These are phyloP conservation scores for Drosophila mauritiana DNA, from an alignment of 1,140 invertebrate genomes.

Conservation along the genomic window DNA sequence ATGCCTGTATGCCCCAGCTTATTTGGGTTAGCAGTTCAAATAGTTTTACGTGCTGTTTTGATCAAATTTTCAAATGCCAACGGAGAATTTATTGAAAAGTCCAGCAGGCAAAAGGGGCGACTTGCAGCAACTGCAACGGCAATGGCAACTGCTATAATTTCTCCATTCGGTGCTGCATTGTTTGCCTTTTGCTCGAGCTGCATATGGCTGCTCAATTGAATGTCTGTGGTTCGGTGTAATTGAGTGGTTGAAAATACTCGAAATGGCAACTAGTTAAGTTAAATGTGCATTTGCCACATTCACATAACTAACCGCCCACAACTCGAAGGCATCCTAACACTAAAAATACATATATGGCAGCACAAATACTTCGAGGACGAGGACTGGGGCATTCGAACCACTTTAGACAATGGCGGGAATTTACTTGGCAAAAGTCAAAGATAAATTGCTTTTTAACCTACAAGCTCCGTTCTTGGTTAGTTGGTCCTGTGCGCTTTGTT, in stretches of 20 bases:
- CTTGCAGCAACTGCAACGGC: constrained; percentile 13
- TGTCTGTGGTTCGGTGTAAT: constrained; percentile 62
- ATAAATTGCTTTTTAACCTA: constrained; percentile 82
- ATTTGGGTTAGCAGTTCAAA: constrained; percentile 82
- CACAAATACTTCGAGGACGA: neutral
- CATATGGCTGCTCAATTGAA: constrained; percentile 71
- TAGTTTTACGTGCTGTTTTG: constrained; percentile 76
- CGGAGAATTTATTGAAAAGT: constrained; percentile 69
- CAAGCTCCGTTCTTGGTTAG: constrained; percentile 63
- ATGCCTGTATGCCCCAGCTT: constrained; percentile 40
- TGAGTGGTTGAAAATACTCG: constrained; percentile 70
- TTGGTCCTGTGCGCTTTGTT: constrained; percentile 68
- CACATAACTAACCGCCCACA: constrained; percentile 40
- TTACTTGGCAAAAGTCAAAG: constrained; percentile 78
- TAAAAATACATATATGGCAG: constrained; percentile 4
- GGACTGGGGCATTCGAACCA: constrained; percentile 49
- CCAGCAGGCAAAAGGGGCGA: constrained; percentile 31
- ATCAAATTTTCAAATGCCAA: constrained; percentile 74
- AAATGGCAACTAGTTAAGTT: constrained; percentile 66
- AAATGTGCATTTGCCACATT: constrained; percentile 40
- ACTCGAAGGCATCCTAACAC: constrained; percentile 11
- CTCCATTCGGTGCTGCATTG: constrained; percentile 46
- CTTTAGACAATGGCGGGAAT: constrained; percentile 76
- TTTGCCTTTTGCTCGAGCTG: constrained; percentile 63
- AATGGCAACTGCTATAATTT: constrained; percentile 24